Conservation (phyloP, 2,113 vertebrate genomes). For the Delphinapterus leucas region DNA sequence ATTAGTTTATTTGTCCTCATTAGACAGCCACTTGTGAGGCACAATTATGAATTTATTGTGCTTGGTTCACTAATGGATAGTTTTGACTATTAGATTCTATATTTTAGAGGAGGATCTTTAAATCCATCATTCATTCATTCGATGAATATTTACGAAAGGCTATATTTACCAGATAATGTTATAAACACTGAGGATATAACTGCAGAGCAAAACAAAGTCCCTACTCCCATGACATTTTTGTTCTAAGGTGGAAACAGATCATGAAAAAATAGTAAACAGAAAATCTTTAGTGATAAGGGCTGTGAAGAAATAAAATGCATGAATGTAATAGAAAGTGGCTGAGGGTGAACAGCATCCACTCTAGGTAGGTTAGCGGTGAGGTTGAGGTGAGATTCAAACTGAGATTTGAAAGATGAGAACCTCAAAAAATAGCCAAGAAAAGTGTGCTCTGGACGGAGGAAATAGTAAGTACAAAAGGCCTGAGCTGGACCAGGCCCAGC, state of each 20-base stretch:
- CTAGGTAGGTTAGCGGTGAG: not conserved
- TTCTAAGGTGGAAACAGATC: not conserved
- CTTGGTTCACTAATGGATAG: not conserved
- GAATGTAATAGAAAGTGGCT: not conserved
- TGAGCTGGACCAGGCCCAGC: not conserved
- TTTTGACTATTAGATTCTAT: not conserved
- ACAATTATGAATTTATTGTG: not conserved
- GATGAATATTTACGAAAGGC: not conserved
- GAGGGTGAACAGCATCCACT: not conserved
- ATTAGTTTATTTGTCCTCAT: not conserved
- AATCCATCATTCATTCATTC: not conserved
- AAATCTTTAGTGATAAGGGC: not conserved
- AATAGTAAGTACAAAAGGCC: not conserved
- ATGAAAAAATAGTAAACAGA: not conserved
- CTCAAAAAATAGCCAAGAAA: not conserved
- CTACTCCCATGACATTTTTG: not conserved
- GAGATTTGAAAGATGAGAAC: not conserved
- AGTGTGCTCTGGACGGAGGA: not conserved
- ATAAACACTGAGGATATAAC: not conserved
- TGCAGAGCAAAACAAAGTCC: not conserved
- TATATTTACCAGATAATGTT: not conserved
- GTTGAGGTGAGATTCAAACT: not conserved
- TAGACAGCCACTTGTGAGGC: not conserved
- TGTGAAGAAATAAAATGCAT: not conserved
- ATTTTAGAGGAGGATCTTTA: not conserved